phyloP scores from a whole-genome alignment of 1,140 invertebrate genomes.

The Uloborus diversus region DNA sequence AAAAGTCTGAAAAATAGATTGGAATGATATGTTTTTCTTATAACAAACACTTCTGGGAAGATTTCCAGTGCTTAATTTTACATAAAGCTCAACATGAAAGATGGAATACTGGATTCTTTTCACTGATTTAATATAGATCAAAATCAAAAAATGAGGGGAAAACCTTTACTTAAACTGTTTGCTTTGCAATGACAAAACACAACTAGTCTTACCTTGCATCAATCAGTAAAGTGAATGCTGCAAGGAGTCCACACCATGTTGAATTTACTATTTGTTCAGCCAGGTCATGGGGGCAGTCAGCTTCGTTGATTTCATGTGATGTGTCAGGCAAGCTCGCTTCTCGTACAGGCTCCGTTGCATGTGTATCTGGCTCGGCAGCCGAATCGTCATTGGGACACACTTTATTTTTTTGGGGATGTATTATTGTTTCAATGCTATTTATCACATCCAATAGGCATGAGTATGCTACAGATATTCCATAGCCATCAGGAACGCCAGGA shows the following conservation, averaged over 20 bases:
- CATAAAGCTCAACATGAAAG: too few species aligned
- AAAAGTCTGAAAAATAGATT: too few species aligned
- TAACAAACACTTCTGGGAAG: too few species aligned
- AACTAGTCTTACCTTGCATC: slow-evolving; percentile 79
- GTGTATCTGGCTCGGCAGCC: too few species aligned
- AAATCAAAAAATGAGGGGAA: background rate
- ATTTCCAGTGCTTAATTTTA: too few species aligned
- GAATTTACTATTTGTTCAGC: slow-evolving; percentile 85
- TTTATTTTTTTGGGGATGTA: slow-evolving; percentile 31
- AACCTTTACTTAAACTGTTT: background rate
- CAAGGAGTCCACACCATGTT: slow-evolving; percentile 93
- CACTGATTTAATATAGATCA: too few species aligned
- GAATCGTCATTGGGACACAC: background rate
- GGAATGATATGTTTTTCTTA: too few species aligned
- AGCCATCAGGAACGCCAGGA: slow-evolving; percentile 91
- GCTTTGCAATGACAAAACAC: background rate
- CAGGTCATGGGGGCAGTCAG: slow-evolving; percentile 56
- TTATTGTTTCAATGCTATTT: slow-evolving; percentile 60
- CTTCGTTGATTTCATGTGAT: slow-evolving; percentile 41
- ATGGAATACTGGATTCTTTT: too few species aligned
- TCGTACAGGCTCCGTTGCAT: too few species aligned
- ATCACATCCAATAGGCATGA: slow-evolving; percentile 87
- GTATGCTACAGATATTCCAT: slow-evolving; percentile 94
- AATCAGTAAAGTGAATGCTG: slow-evolving; percentile 87
- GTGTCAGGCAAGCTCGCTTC: too few species aligned